Conservation (phyloP, 1,140 invertebrate species). For the Drosophila kikkawai region DNA sequence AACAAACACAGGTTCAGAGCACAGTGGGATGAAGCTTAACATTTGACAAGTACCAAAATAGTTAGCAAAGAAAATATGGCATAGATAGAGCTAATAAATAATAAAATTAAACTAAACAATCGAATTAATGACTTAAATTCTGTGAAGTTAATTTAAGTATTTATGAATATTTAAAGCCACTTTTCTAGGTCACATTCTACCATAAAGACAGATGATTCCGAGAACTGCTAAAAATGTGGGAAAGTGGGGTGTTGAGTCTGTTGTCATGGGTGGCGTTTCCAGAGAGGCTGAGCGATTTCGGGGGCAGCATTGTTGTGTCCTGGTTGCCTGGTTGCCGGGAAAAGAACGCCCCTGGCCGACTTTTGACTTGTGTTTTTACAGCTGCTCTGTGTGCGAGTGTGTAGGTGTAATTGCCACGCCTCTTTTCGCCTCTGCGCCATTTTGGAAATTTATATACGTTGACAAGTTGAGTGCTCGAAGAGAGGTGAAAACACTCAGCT, state of each 20-base stretch:
- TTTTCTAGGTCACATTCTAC: constrained; percentile 13
- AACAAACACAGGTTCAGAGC: constrained; percentile 12
- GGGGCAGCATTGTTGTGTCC: constrained; percentile 11
- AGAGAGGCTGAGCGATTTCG: not conserved
- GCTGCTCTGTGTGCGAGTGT: constrained; percentile 39
- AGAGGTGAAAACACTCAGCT: constrained; percentile 22
- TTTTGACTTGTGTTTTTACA: constrained; percentile 70
- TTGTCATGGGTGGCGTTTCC: not conserved
- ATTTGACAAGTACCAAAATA: not conserved
- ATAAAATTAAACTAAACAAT: not conserved
- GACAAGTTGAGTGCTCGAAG: constrained; percentile 49
- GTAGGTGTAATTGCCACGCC: constrained; percentile 20
- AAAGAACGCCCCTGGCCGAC: constrained; percentile 42
- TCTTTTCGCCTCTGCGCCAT: not conserved
- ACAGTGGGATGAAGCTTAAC: constrained; percentile 9
- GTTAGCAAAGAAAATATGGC: not conserved
- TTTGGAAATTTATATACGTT: constrained; percentile 68
- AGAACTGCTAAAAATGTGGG: not conserved
- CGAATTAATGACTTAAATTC: not conserved
- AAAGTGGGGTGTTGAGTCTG: not conserved
- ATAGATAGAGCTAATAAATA: not conserved
- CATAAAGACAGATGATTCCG: constrained; percentile 41
- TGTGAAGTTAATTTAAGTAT: not conserved
- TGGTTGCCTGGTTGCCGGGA: constrained; percentile 45
- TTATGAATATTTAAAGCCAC: not conserved